A percentile compares a stretch with the other conserved stretches of the same genome.
Conservation (phyloP, 2,797 vertebrate genomes). For the Arrhamphus sclerolepis region DNA sequence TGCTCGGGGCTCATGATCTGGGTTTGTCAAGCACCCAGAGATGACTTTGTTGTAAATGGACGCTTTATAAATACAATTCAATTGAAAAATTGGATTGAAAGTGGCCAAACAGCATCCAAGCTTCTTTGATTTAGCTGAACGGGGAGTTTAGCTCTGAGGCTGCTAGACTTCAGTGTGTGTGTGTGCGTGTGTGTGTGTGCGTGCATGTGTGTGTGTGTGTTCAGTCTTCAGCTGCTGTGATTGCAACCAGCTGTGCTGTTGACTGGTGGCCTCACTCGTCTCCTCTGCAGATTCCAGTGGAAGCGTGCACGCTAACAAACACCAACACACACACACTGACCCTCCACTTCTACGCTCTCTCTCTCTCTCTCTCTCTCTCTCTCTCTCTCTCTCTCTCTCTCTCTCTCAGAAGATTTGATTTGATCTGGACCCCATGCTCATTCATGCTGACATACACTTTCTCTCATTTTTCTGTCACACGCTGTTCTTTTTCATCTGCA, state of each 20-base stretch:
- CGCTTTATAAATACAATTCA: too few species aligned
- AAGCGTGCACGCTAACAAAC: neutral
- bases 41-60: too few species aligned
- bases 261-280: conserved; percentile 62
- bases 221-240: conserved; percentile 60
- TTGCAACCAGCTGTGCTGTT: conserved; percentile 80
- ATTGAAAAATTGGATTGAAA: too few species aligned
- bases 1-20: too few species aligned
- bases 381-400: too few species aligned
- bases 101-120: neutral
- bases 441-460: conserved; percentile 19
- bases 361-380: conserved; percentile 15
- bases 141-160: conserved; percentile 15
- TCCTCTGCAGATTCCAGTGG: conserved; percentile 45
- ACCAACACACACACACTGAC: conserved; percentile 10
- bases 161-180: conserved; percentile 10
- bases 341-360: rapidly evolving
- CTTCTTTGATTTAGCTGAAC: conserved; percentile 1
- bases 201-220: neutral
- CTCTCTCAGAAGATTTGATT: neutral
- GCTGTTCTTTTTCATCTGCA: conserved; percentile 1
- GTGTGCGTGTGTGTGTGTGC: conserved; percentile 20
- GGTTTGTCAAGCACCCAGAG: too few species aligned
- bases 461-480: conserved; percentile 34
- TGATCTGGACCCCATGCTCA: conserved; percentile 14